phyloP scores from a whole-genome alignment of 2,797 vertebrate genomes.

The Pelobates cultripes region DNA sequence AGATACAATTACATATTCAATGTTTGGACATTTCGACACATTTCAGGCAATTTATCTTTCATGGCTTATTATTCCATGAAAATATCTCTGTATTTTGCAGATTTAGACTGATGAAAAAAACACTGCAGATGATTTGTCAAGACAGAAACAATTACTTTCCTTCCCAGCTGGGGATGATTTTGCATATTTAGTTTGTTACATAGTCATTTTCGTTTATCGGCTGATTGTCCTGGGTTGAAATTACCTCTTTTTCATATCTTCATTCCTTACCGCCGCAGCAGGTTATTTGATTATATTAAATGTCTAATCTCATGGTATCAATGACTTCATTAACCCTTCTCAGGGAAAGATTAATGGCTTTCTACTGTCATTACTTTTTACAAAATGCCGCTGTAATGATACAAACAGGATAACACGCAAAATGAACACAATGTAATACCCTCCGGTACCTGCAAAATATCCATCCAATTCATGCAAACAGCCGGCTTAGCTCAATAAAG shows the following conservation, averaged over 20 bases:
- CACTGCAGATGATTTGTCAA: conserved; percentile 28
- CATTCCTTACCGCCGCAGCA: background rate
- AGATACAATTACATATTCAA: conserved; percentile 17
- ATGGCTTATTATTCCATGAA: conserved; percentile 13
- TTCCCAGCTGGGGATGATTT: conserved; percentile 30
- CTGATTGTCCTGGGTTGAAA: conserved; percentile 21
- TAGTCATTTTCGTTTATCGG: conserved; percentile 29
- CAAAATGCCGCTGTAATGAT: background rate
- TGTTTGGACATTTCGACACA: conserved; percentile 29
- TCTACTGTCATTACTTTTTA: background rate
- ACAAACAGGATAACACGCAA: background rate
- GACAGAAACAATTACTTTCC: conserved; percentile 45
- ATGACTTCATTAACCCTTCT: background rate
- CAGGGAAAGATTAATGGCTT: background rate
- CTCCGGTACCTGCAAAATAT: too few relatives aligned
- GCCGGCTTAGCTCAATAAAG: too few relatives aligned
- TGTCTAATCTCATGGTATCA: background rate
- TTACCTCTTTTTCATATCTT: conserved; percentile 14
- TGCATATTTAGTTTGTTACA: conserved; percentile 28
- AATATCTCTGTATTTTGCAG: conserved; percentile 11
- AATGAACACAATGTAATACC: background rate
- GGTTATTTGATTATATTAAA: conserved; percentile 6
- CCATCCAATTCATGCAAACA: too few relatives aligned
- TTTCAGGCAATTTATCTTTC: conserved; percentile 33
- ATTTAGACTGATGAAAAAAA: conserved; percentile 4